Percentiles rank a stretch among this genome's conserved stretches.
Evolutionary conservation across 2,888 invertebrate genomes (phyloP).

Genomic region (Nezara viridula): DNA sequence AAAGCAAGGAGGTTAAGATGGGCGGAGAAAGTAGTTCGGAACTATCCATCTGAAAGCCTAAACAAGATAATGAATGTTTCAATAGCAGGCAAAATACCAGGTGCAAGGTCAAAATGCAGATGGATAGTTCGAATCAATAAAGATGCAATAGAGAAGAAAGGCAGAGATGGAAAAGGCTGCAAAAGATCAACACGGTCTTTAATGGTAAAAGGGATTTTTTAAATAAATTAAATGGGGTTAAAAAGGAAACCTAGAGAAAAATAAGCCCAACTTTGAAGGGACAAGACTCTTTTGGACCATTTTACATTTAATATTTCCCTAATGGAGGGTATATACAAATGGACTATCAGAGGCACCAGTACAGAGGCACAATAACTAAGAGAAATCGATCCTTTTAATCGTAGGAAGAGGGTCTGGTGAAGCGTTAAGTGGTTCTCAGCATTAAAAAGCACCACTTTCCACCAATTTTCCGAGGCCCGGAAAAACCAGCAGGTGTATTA

Average conservation of each 20-base stretch:
- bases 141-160: too few species aligned
- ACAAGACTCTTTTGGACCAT: not conserved
- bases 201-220: too few species aligned
- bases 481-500: conserved; percentile 41
- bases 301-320: not conserved
- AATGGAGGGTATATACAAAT: not conserved
- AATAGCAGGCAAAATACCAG: too few species aligned
- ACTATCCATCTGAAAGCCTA: too few species aligned
- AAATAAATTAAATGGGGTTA: too few species aligned
- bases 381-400: conserved; percentile 58
- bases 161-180: too few species aligned
- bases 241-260: not conserved
- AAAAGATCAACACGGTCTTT: too few species aligned
- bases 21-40: too few species aligned
- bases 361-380: conserved; percentile 15
- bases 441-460: conserved; percentile 56
- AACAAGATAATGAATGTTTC: too few species aligned
- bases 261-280: not conserved
- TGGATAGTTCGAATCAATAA: too few species aligned
- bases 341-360: not conserved
- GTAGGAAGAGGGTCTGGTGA: conserved; percentile 22
- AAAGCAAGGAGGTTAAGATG: too few species aligned
- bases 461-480: conserved; percentile 2
- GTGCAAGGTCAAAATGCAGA: too few species aligned
- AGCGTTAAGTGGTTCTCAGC: conserved; percentile 41